Evolutionary conservation across 2,888 invertebrate species (phyloP).

Genomic region (Pemphredon lugubris): DNA sequence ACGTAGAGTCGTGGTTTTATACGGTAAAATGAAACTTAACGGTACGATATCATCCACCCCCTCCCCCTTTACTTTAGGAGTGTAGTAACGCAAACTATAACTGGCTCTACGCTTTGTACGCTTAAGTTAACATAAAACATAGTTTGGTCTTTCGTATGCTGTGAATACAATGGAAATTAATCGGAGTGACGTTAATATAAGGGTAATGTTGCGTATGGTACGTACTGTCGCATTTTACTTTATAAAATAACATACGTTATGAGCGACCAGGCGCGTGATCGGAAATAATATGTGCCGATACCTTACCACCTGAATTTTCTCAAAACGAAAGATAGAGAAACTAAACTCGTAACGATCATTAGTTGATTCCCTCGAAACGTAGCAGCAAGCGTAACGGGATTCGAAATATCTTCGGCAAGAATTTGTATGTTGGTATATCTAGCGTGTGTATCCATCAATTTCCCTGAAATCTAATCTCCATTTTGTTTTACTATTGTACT

Average conservation of each 20-base stretch:
- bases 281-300: conserved; percentile 59
- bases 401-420: conserved; percentile 14
- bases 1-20: conserved; percentile 50
- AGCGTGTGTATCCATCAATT: conserved; percentile 27
- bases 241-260: conserved; percentile 54
- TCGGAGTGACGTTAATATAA: not conserved
- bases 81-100: not conserved
- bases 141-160: not conserved
- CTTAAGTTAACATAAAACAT: not conserved
- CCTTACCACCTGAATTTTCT: conserved; percentile 49
- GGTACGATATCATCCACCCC: not conserved
- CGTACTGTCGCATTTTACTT: conserved; percentile 49
- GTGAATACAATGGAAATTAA: conserved; percentile 6
- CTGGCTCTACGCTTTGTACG: not conserved
- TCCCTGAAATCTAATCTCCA: conserved; percentile 9
- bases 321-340: conserved; percentile 19
- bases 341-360: conserved; percentile 24
- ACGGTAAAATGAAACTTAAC: conserved; percentile 48
- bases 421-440: conserved; percentile 25
- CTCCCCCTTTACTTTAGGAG: not conserved
- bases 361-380: conserved; percentile 17
- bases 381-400: conserved; percentile 14
- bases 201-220: conserved; percentile 2
- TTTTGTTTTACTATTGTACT: conserved; percentile 1
- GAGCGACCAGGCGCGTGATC: conserved; percentile 39